Conservation (phyloP, 2,113 vertebrate genomes). For the Bambusicola thoracicus region DNA sequence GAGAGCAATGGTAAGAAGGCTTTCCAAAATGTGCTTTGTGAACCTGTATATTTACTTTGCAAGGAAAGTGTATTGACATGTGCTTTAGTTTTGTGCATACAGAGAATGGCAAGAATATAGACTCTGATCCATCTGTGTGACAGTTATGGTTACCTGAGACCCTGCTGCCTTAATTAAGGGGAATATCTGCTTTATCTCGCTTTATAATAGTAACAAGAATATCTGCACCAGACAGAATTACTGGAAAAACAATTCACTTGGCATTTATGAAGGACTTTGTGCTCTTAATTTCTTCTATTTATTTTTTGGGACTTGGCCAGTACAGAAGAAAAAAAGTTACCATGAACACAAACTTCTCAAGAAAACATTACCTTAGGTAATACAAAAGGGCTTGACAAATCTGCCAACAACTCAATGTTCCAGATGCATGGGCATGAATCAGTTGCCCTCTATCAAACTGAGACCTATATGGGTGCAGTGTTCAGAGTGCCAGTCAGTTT, state of each 20-base stretch:
- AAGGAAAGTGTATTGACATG: not conserved
- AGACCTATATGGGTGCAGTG: not conserved
- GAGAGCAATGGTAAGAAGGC: not conserved
- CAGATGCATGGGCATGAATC: not conserved
- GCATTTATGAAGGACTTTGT: not conserved
- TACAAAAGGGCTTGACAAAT: not conserved
- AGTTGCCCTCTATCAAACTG: not conserved
- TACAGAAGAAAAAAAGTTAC: not conserved
- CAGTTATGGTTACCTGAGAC: not conserved
- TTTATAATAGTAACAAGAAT: not conserved
- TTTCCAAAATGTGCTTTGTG: not conserved
- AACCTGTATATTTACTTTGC: not conserved
- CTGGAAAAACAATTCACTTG: not conserved
- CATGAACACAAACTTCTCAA: not conserved
- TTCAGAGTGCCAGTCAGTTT: not conserved
- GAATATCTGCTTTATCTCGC: not conserved
- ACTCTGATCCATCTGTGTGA: not conserved
- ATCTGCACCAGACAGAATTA: not conserved
- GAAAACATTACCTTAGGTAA: not conserved
- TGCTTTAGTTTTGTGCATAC: not conserved
- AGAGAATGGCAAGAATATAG: not conserved
- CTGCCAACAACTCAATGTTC: not conserved
- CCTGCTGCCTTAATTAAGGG: not conserved
- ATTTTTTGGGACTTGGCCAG: not conserved
- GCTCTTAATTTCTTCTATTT: not conserved